Conservation (phyloP, 2,888 invertebrate species). For the Calameuta pallipes region DNA sequence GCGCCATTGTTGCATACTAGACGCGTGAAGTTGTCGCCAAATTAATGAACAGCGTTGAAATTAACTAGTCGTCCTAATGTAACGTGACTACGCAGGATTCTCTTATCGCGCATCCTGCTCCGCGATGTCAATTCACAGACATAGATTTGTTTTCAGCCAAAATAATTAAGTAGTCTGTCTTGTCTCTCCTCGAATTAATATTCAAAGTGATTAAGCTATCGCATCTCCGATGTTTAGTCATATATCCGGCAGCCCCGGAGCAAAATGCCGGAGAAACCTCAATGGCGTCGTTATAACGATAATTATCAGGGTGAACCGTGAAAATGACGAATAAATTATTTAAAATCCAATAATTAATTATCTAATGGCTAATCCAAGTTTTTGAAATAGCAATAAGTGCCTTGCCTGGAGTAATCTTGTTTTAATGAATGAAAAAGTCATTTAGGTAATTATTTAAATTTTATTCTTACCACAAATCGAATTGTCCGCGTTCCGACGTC, state of each 20-base stretch:
- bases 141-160: not conserved
- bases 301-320: too few relatives aligned
- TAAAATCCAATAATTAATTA: not conserved
- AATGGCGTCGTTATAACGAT: not conserved
- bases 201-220: not conserved
- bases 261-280: not conserved
- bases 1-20: not conserved
- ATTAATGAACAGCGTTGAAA: not conserved
- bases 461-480: slow-evolving; percentile 79
- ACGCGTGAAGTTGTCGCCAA: not conserved
- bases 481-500: slow-evolving; percentile 96
- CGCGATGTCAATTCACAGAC: not conserved
- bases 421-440: not conserved
- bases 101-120: not conserved
- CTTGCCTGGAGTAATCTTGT: not conserved
- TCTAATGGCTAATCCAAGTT: not conserved
- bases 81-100: not conserved
- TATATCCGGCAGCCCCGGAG: not conserved
- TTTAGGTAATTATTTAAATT: not conserved
- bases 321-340: not conserved
- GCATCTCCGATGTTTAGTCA: not conserved
- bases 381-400: not conserved
- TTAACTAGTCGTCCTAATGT: not conserved
- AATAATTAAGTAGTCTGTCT: not conserved
- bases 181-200: not conserved